Conservation (phyloP, 2,888 invertebrate genomes). For the Mesorhabditis belari region DNA sequence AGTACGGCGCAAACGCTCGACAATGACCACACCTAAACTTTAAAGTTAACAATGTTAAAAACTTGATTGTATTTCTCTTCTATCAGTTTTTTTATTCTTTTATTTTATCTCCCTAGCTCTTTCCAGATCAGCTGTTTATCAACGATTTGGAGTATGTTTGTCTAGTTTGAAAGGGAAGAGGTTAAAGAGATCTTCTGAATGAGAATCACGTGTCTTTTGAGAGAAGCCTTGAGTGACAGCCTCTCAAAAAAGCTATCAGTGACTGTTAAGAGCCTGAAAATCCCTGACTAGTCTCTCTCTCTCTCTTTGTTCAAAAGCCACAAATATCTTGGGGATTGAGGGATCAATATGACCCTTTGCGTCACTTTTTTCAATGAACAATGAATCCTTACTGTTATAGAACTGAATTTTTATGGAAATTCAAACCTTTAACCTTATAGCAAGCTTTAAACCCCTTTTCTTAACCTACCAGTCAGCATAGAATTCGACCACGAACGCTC, state of each 20-base stretch:
- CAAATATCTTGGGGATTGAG: no score
- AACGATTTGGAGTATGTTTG: neutral
- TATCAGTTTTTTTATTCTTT: neutral
- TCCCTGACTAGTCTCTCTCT: no score
- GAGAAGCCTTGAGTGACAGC: neutral
- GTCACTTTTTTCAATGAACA: no score
- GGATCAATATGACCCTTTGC: no score
- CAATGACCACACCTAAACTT: constrained; percentile 82
- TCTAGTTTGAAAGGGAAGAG: neutral
- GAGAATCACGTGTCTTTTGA: neutral
- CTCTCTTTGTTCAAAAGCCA: no score
- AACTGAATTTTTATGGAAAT: no score
- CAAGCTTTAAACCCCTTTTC: no score
- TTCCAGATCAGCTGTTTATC: neutral
- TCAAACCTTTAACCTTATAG: no score
- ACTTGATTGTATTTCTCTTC: neutral
- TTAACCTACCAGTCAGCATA: constrained; percentile 74
- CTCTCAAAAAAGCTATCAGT: no score
- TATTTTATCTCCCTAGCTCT: neutral
- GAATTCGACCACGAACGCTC: constrained; percentile 72
- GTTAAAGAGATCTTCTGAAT: neutral
- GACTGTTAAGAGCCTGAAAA: no score
- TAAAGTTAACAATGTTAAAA: no score
- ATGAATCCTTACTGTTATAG: no score
- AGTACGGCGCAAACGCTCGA: constrained; percentile 76